Base-by-base conservation (phyloP, 1,140 invertebrate species). In the Potamilus streckersoni region DNA sequence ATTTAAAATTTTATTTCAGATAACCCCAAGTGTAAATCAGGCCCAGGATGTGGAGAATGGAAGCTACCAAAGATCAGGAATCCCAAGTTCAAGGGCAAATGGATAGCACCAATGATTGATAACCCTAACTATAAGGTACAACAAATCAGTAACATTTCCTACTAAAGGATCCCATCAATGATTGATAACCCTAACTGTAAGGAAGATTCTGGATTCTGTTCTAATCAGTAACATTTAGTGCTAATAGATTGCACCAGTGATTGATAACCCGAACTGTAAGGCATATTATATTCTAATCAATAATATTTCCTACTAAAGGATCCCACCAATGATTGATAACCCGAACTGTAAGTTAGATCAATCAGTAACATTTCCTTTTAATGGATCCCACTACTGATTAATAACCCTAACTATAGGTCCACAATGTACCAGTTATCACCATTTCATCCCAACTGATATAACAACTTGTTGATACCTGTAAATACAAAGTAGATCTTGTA, bases 181-280 rank as follows among this genome's bases (percentile, higher is more conserved):
- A 94, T 98, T 62, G 93, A 94, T 76, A 99, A 99, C 91, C 97
- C 97, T 1, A 92, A 93, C 69, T 98, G 95, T 89, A 91, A 90
- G 84, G 84, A 88, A 77, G 80, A 79, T 68, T 49, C 17, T 27
- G 16, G 80, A 79, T 68, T 49, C 17, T 27, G 16, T 31, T 31
- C 1, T 31, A 31, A 31, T 31, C 27, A 31, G 27, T 31, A 31
- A 31, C 27, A 31, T 31, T 31, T 31, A 2, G 75, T 91, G 91
- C 49, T 92, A 92, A 85, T 99, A 98, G 98, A 92, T 93, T 69
- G 92, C 97, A 73, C 95, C 96, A 3, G 92, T 98, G 84, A 96
- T 99, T 84, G 93, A 95, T 74, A 99, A 99, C 91, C 97, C 97
- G 2, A 96, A 96, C 91, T 97, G 96, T 71, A 94, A 95, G 84